Base-by-base conservation (phyloP, 1,140 invertebrate species). In the Zophobas atratus region DNA sequence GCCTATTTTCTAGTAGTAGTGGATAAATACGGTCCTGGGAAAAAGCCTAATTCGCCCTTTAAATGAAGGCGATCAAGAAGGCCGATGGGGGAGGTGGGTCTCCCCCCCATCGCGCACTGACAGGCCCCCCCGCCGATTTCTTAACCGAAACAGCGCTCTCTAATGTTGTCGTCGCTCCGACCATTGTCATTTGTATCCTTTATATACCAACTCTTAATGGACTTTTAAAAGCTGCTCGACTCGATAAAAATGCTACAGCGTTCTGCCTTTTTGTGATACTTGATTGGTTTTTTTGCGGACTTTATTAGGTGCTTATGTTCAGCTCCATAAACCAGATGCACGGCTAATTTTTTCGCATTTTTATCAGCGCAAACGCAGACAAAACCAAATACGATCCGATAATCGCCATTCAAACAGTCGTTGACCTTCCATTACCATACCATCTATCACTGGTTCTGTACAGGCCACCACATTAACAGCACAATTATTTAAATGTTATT, bases 131-230 rank as follows among this genome's bases (percentile, higher is more conserved):
- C 51, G 51, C 1, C 6, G 73, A 2, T 72, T 75, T 51, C 74
- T 71, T 75, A 76, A 76, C 77, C 77, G 77, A 79, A 79, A 79
- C 77, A 79, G 70, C 73, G 77, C 74, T 76, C 73, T 79, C 77
- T 79, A 79, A 79, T 79, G 77, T 76, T 79, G 77, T 79, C 77
- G 77, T 79, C 77, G 77, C 77, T 79, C 60, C 57, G 73, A 56
- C 73, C 77, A 76, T 79, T 79, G 77, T 79, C 77, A 79, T 79
- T 79, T 79, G 77, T 79, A 79, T 76, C 74, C 74, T 79, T 79
- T 79, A 76, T 76, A 48, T 75, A 43, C 39, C 41, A 75, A 48
- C 48, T 49, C 71, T 79, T 76, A 79, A 79, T 79, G 77, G 77
- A 71, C 73, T 79, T 79, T 79, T 76, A 67, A 67, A 67, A 67